A percentile compares a stretch with the other conserved stretches of the same genome.
Evolutionary conservation across 2,797 vertebrate species (phyloP).

Genomic region (Tangara arthus): DNA sequence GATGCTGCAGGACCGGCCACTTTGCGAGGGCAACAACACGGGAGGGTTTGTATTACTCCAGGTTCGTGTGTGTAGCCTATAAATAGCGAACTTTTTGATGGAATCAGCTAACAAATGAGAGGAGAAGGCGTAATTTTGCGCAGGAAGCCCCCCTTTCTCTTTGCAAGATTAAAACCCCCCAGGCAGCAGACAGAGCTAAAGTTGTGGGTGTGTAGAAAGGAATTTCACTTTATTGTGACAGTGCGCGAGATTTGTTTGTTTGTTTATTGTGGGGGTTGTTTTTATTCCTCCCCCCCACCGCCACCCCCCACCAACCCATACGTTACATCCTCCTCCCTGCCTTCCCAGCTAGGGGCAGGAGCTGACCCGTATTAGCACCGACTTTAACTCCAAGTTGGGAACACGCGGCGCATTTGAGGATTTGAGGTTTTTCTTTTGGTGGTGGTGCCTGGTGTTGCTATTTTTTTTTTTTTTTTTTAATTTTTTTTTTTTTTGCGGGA

Average conservation of each 20-base stretch:
- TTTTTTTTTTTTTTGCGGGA: neutral
- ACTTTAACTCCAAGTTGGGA: neutral
- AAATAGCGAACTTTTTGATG: slow-evolving; percentile 82
- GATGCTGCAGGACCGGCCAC: slow-evolving; percentile 68
- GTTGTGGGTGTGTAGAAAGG: slow-evolving; percentile 23
- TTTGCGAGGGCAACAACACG: slow-evolving; percentile 65
- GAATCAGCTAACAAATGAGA: slow-evolving; percentile 78
- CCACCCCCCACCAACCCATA: neutral
- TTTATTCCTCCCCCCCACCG: neutral
- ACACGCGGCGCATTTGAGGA: neutral
- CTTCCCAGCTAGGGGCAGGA: neutral
- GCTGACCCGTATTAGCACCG: neutral
- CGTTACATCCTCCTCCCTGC: neutral
- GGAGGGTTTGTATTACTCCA: slow-evolving; percentile 67
- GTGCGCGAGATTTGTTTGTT: slow-evolving; percentile 12
- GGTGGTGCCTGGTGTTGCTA: neutral
- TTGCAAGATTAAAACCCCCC: slow-evolving; percentile 57
- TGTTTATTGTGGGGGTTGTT: neutral
- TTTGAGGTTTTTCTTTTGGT: neutral
- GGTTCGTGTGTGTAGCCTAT: slow-evolving; percentile 73
- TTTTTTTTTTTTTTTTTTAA: neutral
- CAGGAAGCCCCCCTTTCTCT: slow-evolving; percentile 62
- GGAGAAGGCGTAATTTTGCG: slow-evolving; percentile 72
- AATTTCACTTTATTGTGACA: slow-evolving; percentile 13
- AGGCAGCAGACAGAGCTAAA: slow-evolving; percentile 31